phyloP scores from a whole-genome alignment of 2,888 invertebrate species.

The Arrhopalites spinosus region DNA sequence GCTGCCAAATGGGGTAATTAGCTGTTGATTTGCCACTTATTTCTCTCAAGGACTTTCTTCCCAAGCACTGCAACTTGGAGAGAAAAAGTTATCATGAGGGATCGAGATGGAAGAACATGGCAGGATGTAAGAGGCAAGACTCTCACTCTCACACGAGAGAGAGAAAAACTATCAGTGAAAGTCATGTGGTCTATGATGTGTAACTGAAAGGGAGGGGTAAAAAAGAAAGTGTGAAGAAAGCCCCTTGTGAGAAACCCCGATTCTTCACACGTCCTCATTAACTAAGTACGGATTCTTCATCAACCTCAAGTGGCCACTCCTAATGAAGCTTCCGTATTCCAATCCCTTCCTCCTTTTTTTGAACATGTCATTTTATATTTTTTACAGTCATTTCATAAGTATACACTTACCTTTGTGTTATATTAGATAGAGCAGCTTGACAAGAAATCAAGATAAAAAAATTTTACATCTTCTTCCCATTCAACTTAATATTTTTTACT shows the following conservation, averaged over 20 bases:
- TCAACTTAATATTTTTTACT: too few species aligned
- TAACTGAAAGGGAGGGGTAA: constrained; percentile 6
- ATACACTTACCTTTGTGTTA: too few species aligned
- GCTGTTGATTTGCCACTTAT: constrained; percentile 36
- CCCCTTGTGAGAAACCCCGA: constrained; percentile 28
- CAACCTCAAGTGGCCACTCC: constrained; percentile 35
- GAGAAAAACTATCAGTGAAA: constrained; percentile 13
- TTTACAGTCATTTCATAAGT: too few species aligned
- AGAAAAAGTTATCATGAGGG: constrained; percentile 1
- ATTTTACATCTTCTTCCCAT: too few species aligned
- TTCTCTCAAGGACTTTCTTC: neutral
- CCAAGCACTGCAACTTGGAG: neutral
- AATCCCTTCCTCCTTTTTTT: neutral
- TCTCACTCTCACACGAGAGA: constrained; percentile 28
- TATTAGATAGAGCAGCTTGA: too few species aligned
- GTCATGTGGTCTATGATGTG: neutral
- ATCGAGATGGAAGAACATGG: constrained; percentile 28
- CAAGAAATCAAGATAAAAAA: too few species aligned
- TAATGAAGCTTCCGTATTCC: constrained; percentile 29
- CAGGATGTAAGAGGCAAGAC: constrained; percentile 12
- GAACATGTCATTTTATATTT: neutral
- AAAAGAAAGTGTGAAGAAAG: constrained; percentile 23
- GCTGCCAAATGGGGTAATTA: constrained; percentile 32
- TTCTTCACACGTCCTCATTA: constrained; percentile 38
- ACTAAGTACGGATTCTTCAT: constrained; percentile 35